Evolutionary conservation across 2,888 invertebrate species (phyloP).

Genomic region (Lymantria dispar): DNA sequence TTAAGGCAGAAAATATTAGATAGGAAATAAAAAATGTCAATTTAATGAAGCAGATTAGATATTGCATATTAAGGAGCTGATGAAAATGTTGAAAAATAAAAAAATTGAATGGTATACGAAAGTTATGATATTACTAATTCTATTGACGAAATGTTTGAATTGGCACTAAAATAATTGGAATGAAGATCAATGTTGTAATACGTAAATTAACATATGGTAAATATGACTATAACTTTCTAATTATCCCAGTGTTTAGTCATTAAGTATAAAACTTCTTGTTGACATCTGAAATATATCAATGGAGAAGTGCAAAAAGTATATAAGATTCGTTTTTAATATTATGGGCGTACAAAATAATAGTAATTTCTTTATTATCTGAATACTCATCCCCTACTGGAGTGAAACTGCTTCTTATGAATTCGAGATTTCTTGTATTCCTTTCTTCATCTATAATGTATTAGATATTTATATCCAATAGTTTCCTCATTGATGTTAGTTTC

Average conservation of each 20-base stretch:
- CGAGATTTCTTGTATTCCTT: no score
- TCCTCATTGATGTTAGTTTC: no score
- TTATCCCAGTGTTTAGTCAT: constrained; percentile 18
- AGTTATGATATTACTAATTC: background rate
- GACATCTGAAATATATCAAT: constrained; percentile 4
- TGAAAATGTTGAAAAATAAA: background rate
- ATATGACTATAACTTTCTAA: constrained; percentile 9
- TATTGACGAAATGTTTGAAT: background rate
- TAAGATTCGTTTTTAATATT: no score
- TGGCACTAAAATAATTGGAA: background rate
- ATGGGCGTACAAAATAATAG: no score
- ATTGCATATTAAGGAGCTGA: background rate
- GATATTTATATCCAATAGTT: no score
- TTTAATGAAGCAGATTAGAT: background rate
- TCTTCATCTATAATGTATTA: no score
- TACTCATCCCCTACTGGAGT: no score
- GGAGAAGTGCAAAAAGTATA: background rate
- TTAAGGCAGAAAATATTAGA: background rate
- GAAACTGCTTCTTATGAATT: no score
- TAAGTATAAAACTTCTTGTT: constrained; percentile 16
- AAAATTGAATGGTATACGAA: background rate
- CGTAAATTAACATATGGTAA: background rate
- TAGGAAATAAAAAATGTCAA: background rate
- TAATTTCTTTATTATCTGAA: no score
- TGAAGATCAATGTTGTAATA: constrained; percentile 1